These are phyloP conservation scores for Tanytarsus gracilentus DNA, from an alignment of 2,888 invertebrate species.

Conservation along the genomic window DNA sequence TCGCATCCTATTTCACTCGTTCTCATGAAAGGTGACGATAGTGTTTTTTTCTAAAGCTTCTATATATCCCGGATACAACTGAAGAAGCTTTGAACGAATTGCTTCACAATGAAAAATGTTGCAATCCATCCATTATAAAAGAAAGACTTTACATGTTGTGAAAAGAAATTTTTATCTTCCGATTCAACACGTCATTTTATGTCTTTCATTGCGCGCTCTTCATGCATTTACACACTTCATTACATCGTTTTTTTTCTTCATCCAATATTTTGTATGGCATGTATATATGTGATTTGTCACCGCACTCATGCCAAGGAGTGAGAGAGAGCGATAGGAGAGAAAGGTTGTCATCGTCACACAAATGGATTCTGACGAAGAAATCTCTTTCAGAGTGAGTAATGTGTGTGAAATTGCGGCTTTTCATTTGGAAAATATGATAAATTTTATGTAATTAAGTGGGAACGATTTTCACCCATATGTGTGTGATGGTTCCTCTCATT, in stretches of 20 bases:
- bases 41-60: not conserved
- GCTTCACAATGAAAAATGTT: not conserved
- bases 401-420: slow-evolving; percentile 20
- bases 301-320: too few species aligned
- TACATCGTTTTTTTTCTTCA: not conserved
- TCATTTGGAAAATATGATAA: slow-evolving; percentile 27
- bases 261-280: not conserved
- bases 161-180: too few species aligned
- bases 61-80: too few species aligned
- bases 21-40: not conserved
- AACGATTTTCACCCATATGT: slow-evolving; percentile 17
- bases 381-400: not conserved
- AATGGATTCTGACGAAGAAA: not conserved
- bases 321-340: too few species aligned
- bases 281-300: slow-evolving; percentile 23
- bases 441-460: slow-evolving; percentile 25
- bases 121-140: not conserved
- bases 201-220: not conserved
- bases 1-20: not conserved
- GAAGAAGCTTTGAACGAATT: not conserved
- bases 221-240: not conserved
- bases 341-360: not conserved
- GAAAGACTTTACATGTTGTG: too few species aligned
- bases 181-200: too few species aligned
- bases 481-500: not conserved